phyloP scores from a whole-genome alignment of 2,113 vertebrate species.

The Microtus richardsoni region DNA sequence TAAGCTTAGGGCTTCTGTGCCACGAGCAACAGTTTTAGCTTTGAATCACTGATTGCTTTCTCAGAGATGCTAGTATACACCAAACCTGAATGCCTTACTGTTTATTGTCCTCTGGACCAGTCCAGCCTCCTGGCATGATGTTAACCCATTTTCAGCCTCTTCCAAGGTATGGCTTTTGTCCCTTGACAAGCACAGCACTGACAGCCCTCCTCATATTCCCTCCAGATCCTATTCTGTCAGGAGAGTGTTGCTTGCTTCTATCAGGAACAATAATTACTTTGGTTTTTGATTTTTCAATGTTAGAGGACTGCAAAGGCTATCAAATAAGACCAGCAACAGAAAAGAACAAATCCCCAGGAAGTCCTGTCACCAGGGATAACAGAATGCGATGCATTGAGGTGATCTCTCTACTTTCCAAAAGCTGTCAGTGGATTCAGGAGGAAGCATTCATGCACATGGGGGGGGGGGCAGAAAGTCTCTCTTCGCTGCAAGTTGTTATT shows the following conservation, averaged over 20 bases:
- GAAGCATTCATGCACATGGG: background rate
- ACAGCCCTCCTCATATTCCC: background rate
- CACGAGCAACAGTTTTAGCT: background rate
- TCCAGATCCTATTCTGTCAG: background rate
- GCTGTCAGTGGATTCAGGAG: background rate
- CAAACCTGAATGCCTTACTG: background rate
- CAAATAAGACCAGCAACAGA: background rate
- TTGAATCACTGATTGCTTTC: background rate
- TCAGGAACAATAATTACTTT: background rate
- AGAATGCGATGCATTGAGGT: background rate
- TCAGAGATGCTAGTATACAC: background rate
- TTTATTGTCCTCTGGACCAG: background rate
- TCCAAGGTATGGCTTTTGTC: background rate
- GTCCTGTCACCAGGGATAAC: background rate
- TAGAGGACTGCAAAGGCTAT: background rate
- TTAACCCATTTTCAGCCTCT: background rate
- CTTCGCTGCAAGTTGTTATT: fast-evolving
- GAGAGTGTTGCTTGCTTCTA: background rate
- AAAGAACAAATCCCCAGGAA: background rate
- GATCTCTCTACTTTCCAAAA: background rate
- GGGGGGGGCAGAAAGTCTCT: background rate
- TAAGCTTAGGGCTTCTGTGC: background rate
- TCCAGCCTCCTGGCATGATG: background rate
- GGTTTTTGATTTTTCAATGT: background rate
- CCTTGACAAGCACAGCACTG: background rate